Base-by-base conservation (phyloP, 2,113 vertebrate species). In the Grantiella picta region DNA sequence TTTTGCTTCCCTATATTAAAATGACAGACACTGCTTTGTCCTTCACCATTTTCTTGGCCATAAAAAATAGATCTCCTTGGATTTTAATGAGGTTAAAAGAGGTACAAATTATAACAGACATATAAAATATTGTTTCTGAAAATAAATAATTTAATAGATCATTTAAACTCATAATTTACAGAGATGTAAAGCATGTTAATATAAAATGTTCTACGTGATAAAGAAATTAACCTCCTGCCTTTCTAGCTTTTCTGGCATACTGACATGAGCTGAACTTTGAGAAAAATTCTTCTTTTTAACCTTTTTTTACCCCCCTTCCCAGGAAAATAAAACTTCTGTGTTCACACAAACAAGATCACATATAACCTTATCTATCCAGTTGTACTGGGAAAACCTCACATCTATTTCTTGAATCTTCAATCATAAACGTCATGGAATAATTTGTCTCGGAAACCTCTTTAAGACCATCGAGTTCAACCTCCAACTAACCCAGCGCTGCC, bases 1-100 rank as follows among this genome's bases (percentile, higher is more conserved):
- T 68, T 81, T 50, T 49, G 6, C 64, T 76, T 65, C 85, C 15
- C 61, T 59, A 3, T 45, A 82, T 61, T 94, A 42, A 94, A 94
- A 89, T 50, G 44, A 59, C 10, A 94, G 80, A 52, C 19, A 88
- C 9, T 47, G 29, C 75, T 93, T 69, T 70, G 47, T 59, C 70
- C 84, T 95, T 85, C 84, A 59, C 31, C 71, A 49, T 60, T 85
- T 65, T 53, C 56, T 90, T 76, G 40, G 50, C 36, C 40, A 38
- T 65, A 61, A 91, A 75, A 87, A 66, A 50, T 11, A 33, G 4
- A 38, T 56, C 44, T 89, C 53, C 47, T 88, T 92, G 50, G 47
- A 68, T 66, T 89, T 92, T 91, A 81, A 73, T 60, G 72, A 94
- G 66, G 70, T 92, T 92, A 69, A 92, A 52, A 54, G 28, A 78